A percentile compares a stretch with the other conserved stretches of the same genome.
Evolutionary conservation across 2,888 invertebrate genomes (phyloP).

Genomic region (Eupithecia tripunctaria): DNA sequence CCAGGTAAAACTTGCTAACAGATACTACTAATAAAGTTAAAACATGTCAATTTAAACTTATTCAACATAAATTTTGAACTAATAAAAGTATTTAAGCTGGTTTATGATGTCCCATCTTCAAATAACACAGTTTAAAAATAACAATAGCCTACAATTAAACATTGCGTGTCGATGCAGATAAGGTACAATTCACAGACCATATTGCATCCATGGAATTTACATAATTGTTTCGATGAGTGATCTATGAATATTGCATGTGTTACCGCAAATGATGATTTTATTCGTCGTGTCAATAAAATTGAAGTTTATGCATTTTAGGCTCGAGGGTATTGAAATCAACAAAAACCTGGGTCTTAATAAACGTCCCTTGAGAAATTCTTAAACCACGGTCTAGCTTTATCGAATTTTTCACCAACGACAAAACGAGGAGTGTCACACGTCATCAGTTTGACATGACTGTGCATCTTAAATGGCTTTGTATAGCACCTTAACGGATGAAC

Average conservation of each 20-base stretch:
- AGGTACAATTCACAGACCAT: slow-evolving; percentile 77
- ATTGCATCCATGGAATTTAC: slow-evolving; percentile 80
- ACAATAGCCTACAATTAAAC: slow-evolving; percentile 64
- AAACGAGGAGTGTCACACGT: too few relatives aligned
- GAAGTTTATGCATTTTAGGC: slow-evolving; percentile 5
- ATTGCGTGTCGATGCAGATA: slow-evolving; percentile 81
- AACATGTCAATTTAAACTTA: neutral
- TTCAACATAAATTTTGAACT: neutral
- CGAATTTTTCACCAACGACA: too few relatives aligned
- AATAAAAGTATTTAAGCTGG: neutral
- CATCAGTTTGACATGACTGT: too few relatives aligned
- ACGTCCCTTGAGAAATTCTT: too few relatives aligned
- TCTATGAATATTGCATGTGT: slow-evolving; percentile 45
- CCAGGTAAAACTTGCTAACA: neutral
- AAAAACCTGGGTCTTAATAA: too few relatives aligned
- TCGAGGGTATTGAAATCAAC: too few relatives aligned
- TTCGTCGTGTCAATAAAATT: slow-evolving; percentile 32
- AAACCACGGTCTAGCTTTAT: too few relatives aligned
- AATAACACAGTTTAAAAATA: slow-evolving; percentile 60
- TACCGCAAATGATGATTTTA: slow-evolving; percentile 37
- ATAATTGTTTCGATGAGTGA: slow-evolving; percentile 72
- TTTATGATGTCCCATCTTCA: slow-evolving; percentile 23
- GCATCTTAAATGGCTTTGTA: too few relatives aligned
- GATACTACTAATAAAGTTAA: neutral
- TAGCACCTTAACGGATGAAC: too few relatives aligned